phyloP scores from a whole-genome alignment of 92 coral and sea anemone species.

The Palythoa heliodiscus region DNA sequence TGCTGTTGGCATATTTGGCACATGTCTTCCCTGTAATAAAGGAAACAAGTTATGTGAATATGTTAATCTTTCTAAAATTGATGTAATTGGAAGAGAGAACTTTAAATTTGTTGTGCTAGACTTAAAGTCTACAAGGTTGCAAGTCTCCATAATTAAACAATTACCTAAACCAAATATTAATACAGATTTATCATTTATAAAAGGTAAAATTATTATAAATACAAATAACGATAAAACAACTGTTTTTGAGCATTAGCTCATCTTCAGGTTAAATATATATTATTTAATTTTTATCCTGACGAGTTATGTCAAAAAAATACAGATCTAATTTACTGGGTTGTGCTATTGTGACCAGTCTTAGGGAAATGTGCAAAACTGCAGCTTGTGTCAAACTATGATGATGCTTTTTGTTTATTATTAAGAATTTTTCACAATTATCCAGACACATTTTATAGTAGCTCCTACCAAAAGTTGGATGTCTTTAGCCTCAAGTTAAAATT shows the following conservation, averaged over 20 bases:
- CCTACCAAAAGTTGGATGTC: too few relatives aligned
- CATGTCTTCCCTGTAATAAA: neutral
- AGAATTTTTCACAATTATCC: too few relatives aligned
- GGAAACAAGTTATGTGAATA: neutral
- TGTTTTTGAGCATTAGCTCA: too few relatives aligned
- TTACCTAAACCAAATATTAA: neutral
- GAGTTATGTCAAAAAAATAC: too few relatives aligned
- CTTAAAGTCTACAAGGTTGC: neutral
- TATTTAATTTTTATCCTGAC: too few relatives aligned
- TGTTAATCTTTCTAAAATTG: neutral
- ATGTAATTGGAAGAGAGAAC: neutral
- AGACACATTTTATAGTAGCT: too few relatives aligned
- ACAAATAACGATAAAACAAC: too few relatives aligned
- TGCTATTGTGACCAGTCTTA: neutral
- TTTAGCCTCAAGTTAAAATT: too few relatives aligned
- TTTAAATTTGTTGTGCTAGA: neutral
- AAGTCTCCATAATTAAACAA: neutral
- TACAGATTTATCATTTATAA: neutral
- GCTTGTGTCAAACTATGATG: neutral
- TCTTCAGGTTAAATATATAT: too few relatives aligned
- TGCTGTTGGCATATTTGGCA: neutral
- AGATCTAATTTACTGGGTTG: neutral
- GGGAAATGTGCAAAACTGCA: neutral
- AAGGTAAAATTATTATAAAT: too few relatives aligned
- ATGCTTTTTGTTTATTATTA: too few relatives aligned